phyloP scores from a whole-genome alignment of 1,140 invertebrate species.

The Polyergus mexicanus region DNA sequence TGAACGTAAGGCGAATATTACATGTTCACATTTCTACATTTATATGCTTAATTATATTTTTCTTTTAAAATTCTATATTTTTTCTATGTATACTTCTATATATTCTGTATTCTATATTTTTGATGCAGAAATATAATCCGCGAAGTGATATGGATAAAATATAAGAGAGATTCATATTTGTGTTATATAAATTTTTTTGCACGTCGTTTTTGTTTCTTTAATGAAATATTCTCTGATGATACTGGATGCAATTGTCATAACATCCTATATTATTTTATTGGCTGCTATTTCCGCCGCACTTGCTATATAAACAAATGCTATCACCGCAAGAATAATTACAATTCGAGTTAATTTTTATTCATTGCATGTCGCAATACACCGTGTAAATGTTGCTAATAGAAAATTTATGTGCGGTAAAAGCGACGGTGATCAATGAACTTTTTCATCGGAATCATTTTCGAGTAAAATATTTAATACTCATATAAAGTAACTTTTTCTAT shows the following conservation, averaged over 20 bases:
- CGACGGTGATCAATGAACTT: neutral
- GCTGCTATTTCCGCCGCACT: neutral
- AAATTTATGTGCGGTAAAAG: constrained; percentile 27
- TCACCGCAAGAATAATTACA: neutral
- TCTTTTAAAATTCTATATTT: neutral
- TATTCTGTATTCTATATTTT: constrained; percentile 14
- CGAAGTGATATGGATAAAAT: constrained; percentile 20
- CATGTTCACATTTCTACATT: constrained; percentile 24
- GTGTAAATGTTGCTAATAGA: constrained; percentile 1
- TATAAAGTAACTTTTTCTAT: neutral
- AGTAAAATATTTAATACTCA: constrained; percentile 18
- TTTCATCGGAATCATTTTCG: neutral
- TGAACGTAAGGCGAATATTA: constrained; percentile 79
- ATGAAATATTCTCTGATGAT: neutral
- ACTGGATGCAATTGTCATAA: neutral
- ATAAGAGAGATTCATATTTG: neutral
- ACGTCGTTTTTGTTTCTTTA: neutral
- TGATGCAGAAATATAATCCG: constrained; percentile 34
- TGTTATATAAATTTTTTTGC: neutral
- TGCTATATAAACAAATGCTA: neutral
- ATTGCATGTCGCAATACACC: neutral
- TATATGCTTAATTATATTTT: constrained; percentile 10
- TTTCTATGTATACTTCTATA: too few species aligned
- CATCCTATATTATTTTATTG: neutral
- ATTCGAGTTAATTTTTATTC: neutral